Base-by-base conservation (phyloP, 2,113 vertebrate genomes). In the Pipa parva region DNA sequence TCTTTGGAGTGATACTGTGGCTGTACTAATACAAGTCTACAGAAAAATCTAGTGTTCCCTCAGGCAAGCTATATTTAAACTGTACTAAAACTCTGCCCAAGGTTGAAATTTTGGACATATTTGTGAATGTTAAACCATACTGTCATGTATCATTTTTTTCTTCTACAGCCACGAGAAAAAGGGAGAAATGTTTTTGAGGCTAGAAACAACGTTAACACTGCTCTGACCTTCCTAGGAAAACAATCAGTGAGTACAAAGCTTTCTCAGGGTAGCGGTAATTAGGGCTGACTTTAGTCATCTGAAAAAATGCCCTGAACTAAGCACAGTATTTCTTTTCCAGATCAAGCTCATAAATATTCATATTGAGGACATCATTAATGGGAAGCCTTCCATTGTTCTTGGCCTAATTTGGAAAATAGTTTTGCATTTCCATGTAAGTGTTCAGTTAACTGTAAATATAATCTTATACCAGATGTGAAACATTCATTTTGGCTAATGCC, bases 271-370 rank as follows among this genome's bases (percentile, higher is more conserved):
- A 1, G 21, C 26, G 26, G 6, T 9, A 60, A 28, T 68, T 20
- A 21, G 1, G 18, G 3, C 12, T 59, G 24, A 57, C 20, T 59
- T 50, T 37, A 36, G 27, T 22, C n/a, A 20, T 4, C n/a, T 22
- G 21, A 24, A 69, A 11, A 37, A 29, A 36, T 6, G 12, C 31
- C 20, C 18, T 37, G 7, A 51, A 42, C 33, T 54, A 70, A 54
- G 4, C 2, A 39, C 9, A 59, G 33, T 50, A 55, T 74, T 77
- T 52, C 77, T 37, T 27, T 42, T 72, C 1, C 36, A 98, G 97
- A 91, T 98, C 77, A 98, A 97, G 79, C 86, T 98, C 31, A 94
- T 98, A 81, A 98, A 99, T 87, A 95, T 99, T 79, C 93, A 98
- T 81, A 89, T 97, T 77, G 78, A 94, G 75, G 97, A 99, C 79